Evolutionary conservation across 2,113 vertebrate genomes (phyloP), one percentile per base, ranked within the genome.

Genomic region (Marmota flaviventris): DNA sequence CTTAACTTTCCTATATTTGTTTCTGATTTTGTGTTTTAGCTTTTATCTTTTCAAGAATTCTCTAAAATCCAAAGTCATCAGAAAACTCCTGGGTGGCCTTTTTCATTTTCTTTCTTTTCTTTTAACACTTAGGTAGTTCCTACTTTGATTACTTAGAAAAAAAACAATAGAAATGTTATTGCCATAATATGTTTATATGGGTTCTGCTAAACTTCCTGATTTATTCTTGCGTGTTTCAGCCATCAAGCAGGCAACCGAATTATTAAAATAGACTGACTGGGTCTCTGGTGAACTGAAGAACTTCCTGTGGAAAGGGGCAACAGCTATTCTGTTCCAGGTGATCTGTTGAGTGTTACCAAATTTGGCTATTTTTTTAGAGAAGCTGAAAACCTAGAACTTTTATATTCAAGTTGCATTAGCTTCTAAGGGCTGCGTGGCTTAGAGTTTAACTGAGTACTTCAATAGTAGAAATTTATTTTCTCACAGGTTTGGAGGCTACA

Each of bases 131-230:
- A 45, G 51, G 58, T 61, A 53, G 39, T 39, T 92, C 14, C 1
- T 78, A 67, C 77, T 85, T 65, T 48, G 48, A 81, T 95, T 83
- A 34, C 24, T 82, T 94, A 61, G 22, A 78, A 86, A 79, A 86
- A 79, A 18, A 81, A 58, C 37, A 17, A 32, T 16, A 17, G 22
- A n/a, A 9, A 37, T 20, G 48, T 1, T 45, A 34, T 39, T 83
- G 29, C 45, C 69, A 20, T 34, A 65, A 53, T 72, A n/a, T 56
- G 20, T 83, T 89, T 76, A 51, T 45, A 75, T 51, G 93, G 34
- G 17, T 77, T 85, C 13, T 45, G 29, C 45, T 63, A 42, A 69
- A 94, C 17, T n/a, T 88, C 75, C 83, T 11, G n/a, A 61, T 70
- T 2, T 76, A 42, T 72, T 89, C 81, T 32, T 76, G 24, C 24